Conservation (phyloP, 2,888 invertebrate genomes). For the Nymphalis polychloros region DNA sequence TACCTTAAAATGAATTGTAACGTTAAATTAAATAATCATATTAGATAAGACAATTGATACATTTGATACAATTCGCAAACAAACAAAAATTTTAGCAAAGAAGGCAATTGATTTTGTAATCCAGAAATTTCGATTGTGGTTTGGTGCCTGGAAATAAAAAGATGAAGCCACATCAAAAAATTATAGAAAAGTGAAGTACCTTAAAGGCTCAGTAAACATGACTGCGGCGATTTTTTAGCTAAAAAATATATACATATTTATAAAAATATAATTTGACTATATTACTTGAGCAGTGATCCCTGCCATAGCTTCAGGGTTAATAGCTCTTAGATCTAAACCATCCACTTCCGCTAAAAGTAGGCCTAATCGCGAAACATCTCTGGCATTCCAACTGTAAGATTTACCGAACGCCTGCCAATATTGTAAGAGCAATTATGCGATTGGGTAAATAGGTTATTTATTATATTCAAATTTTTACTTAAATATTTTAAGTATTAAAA, state of each 20-base stretch:
- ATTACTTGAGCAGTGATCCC: constrained; percentile 67
- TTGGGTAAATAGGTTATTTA: not conserved
- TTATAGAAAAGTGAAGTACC: too few species aligned
- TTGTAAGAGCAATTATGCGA: constrained; percentile 23
- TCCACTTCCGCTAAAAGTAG: constrained; percentile 65
- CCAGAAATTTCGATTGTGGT: too few species aligned
- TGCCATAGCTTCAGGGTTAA: constrained; percentile 66
- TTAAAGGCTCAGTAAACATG: too few species aligned
- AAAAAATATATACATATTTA: not conserved
- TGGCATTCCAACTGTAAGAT: constrained; percentile 70
- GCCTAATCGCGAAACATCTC: constrained; percentile 68
- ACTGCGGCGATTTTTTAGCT: too few species aligned
- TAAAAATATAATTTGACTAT: not conserved
- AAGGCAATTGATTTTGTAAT: too few species aligned
- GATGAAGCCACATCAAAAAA: too few species aligned
- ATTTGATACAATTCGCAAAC: not conserved
- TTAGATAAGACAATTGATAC: not conserved
- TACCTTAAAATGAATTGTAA: constrained; percentile 49
- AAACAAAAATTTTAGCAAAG: too few species aligned
- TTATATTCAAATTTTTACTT: not conserved
- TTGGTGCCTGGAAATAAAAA: too few species aligned
- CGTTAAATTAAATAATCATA: not conserved
- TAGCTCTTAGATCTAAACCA: constrained; percentile 57
- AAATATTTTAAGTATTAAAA: not conserved
- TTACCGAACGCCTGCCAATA: constrained; percentile 64